A percentile compares a stretch with the other conserved stretches of the same genome.
These are phyloP conservation scores for Steinernema hermaphroditum DNA, from an alignment of 2,888 invertebrate species.

Conservation along the genomic window DNA sequence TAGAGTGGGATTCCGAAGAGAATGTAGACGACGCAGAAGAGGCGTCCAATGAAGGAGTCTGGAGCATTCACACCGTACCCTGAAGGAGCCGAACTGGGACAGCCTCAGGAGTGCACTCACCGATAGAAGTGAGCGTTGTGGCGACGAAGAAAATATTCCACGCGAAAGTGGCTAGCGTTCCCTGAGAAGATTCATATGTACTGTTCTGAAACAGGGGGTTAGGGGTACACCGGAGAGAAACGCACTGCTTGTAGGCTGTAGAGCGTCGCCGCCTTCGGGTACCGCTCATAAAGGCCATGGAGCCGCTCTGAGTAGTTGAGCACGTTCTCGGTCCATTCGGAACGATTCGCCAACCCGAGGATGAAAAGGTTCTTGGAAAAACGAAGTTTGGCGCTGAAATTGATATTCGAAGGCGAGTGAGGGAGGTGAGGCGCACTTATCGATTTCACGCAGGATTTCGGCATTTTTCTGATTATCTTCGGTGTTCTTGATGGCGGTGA, in stretches of 20 bases:
- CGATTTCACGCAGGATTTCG: slow-evolving; percentile 7
- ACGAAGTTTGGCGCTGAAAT: slow-evolving; percentile 10
- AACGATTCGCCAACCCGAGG: not conserved
- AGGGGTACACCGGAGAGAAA: too few relatives aligned
- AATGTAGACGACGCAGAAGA: slow-evolving; percentile 62
- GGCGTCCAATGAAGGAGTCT: slow-evolving; percentile 51
- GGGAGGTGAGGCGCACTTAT: slow-evolving; percentile 8
- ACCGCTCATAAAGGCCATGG: slow-evolving; percentile 29
- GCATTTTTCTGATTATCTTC: slow-evolving; percentile 38
- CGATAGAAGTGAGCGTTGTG: slow-evolving; percentile 63
- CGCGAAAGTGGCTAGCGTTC: slow-evolving; percentile 34
- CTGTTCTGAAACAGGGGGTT: not conserved
- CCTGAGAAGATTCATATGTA: slow-evolving; percentile 31
- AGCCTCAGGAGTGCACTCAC: slow-evolving; percentile 27
- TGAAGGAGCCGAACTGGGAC: slow-evolving; percentile 8
- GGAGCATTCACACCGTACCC: slow-evolving; percentile 62
- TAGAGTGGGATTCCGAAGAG: slow-evolving; percentile 64
- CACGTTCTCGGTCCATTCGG: slow-evolving; percentile 1
- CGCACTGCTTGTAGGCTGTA: not conserved
- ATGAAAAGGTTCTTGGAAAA: slow-evolving; percentile 11
- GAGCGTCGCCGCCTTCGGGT: slow-evolving; percentile 34
- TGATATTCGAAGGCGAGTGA: not conserved
- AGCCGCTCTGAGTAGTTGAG: slow-evolving; percentile 25
- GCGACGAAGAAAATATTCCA: slow-evolving; percentile 61
- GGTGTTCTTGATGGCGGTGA: slow-evolving; percentile 55